These are phyloP conservation scores for Metacarcinus magister DNA, from an alignment of 2,888 invertebrate genomes.

Conservation along the genomic window DNA sequence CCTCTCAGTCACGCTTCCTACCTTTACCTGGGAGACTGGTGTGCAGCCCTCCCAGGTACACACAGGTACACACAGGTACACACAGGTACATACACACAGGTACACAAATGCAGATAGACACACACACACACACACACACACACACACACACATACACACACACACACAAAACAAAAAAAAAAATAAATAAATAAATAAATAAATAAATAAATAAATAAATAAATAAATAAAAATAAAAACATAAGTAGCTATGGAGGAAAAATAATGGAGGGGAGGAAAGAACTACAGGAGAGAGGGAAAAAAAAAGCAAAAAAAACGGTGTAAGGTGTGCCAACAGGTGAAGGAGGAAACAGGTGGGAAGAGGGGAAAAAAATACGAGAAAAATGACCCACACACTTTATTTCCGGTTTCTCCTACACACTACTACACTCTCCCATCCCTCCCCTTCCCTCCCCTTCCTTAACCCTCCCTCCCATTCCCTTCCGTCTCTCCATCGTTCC, in stretches of 20 bases:
- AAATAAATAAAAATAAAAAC: no score
- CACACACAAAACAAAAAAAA: not conserved
- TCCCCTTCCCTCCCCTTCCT: constrained; percentile 49
- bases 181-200: not conserved
- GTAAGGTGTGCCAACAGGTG: not conserved
- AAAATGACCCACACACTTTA: not conserved
- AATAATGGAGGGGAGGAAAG: not conserved
- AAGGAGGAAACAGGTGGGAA: not conserved
- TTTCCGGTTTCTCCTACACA: not conserved
- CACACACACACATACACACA: no score
- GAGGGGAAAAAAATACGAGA: not conserved
- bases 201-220: no score
- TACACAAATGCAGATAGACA: no score
- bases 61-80: not conserved
- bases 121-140: no score
- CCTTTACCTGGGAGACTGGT: not conserved
- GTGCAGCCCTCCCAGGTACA: not conserved
- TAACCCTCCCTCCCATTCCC: not conserved
- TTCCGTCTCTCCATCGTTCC: not conserved
- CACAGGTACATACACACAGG: no score
- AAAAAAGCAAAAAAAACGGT: not conserved
- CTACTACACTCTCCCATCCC: constrained; percentile 58
- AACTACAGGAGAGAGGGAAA: not conserved
- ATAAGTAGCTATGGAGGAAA: not conserved
- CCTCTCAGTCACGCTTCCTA: not conserved